Evolutionary conservation across 2,888 invertebrate genomes (phyloP), one percentile per base, ranked within the genome.

Genomic region (Rotaria sp.): DNA sequence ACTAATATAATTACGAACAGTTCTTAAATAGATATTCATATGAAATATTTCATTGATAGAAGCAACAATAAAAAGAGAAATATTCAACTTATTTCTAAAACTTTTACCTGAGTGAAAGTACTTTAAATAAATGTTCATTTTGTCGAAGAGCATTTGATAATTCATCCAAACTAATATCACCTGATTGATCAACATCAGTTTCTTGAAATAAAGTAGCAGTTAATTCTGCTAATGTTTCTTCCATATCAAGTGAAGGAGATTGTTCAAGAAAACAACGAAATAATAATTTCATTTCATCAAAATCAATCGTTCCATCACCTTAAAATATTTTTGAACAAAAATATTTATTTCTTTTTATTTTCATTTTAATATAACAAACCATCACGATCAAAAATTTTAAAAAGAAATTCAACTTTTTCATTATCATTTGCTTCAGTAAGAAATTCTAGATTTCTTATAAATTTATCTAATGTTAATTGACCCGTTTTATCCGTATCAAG

Each of bases 361-460:
- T 67, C 10, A 5, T 11, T n/a, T 67, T 18, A 35, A 67, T 8
- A 67, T 5, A 10, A 67, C 67, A 67, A 67, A 67, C 67, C 80
- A 84, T 86, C 86, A 48, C 84, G 52, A 84, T 86, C 86, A 30
- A 86, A 86, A 3, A 86, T 74, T 41, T 86, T 84, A 35, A 86
- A 86, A n/a, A 86, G 57, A 85, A 85, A 86, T 41, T 85, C 84
- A 50, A 86, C 84, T 84, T 86, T 86, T 84, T 86, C 86, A 50
- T 86, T 84, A 41, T 84, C 84, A 74, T 11, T 84, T n/a, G 84
- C 86, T 21, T 86, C 84, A 21, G 84, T 67, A 30, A 86, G 35
- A 11, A 85, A 74, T 74, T 86, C 86, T n/a, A 86, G 48, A 50
- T 84, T 84, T 35, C 84, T 50, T 35, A 86, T 86, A 30, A 86